phyloP scores from a whole-genome alignment of 2,888 invertebrate species.

The Allophyes oxyacanthae region DNA sequence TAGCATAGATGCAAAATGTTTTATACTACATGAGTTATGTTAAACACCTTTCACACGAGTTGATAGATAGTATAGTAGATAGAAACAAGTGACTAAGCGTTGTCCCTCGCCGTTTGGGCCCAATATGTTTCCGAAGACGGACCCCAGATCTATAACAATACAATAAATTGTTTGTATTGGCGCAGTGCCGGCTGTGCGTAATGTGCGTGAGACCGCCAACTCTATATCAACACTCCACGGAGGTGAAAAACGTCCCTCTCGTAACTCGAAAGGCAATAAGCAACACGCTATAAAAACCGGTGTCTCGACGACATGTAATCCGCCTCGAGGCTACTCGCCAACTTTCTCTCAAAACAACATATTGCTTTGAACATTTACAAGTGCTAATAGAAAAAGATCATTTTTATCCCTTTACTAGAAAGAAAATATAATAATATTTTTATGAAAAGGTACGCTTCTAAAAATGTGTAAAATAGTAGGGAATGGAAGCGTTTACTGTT shows the following conservation, averaged over 20 bases:
- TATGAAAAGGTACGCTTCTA: conserved; percentile 48
- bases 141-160: conserved; percentile 78
- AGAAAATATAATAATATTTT: conserved; percentile 46
- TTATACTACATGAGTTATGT: conserved; percentile 42
- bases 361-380: conserved; percentile 58
- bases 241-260: conserved; percentile 76
- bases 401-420: conserved; percentile 43
- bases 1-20: conserved; percentile 35
- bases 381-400: conserved; percentile 55
- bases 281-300: conserved; percentile 68
- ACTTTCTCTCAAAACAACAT: conserved; percentile 49
- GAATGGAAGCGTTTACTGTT: conserved; percentile 25
- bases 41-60: conserved; percentile 42
- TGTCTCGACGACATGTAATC: conserved; percentile 59
- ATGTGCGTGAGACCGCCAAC: conserved; percentile 79
- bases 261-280: conserved; percentile 75
- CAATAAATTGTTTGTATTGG: conserved; percentile 84
- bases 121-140: conserved; percentile 74
- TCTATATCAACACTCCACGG: conserved; percentile 71
- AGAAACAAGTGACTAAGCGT: conserved; percentile 56
- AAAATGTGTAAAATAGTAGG: conserved; percentile 40
- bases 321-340: conserved; percentile 51
- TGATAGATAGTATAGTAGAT: conserved; percentile 41
- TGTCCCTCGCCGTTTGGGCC: conserved; percentile 63
- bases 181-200: conserved; percentile 73